Conservation (phyloP, 1,140 invertebrate genomes). For the Leptoteleia sp. region DNA sequence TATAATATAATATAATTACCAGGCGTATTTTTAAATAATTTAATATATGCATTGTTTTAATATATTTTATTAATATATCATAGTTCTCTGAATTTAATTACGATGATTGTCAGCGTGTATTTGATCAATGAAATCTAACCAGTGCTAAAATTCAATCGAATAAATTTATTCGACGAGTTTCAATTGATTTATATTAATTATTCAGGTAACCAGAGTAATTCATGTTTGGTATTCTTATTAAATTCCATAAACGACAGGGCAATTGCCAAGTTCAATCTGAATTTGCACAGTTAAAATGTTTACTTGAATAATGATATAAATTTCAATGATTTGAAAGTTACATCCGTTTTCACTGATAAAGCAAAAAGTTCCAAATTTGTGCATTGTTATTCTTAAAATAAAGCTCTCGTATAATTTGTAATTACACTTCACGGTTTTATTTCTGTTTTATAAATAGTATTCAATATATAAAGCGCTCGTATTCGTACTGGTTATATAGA, state of each 20-base stretch:
- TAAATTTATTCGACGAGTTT: not conserved
- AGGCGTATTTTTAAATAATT: too few species aligned
- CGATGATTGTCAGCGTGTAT: slow-evolving; percentile 21
- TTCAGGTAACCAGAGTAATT: slow-evolving; percentile 32
- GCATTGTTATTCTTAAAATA: slow-evolving; percentile 1
- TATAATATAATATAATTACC: too few species aligned
- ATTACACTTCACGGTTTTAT: not conserved
- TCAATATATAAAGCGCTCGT: slow-evolving; percentile 2
- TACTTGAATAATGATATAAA: slow-evolving; percentile 14
- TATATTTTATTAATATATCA: not conserved
- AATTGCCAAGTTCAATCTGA: not conserved
- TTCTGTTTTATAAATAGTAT: slow-evolving; percentile 1
- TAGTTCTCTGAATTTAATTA: slow-evolving; percentile 10
- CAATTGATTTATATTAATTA: slow-evolving; percentile 9
- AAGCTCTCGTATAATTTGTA: slow-evolving; percentile 3
- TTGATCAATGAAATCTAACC: slow-evolving; percentile 10
- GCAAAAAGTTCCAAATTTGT: slow-evolving; percentile 1
- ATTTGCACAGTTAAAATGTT: not conserved
- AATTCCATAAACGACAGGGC: not conserved
- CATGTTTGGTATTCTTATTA: not conserved
- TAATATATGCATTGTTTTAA: not conserved
- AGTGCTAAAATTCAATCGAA: not conserved
- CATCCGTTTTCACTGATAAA: not conserved
- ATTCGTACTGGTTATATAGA: too few species aligned
- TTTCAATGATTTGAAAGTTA: not conserved